Conservation (phyloP, 1,140 invertebrate genomes). For the Protaetia brevitarsis region DNA sequence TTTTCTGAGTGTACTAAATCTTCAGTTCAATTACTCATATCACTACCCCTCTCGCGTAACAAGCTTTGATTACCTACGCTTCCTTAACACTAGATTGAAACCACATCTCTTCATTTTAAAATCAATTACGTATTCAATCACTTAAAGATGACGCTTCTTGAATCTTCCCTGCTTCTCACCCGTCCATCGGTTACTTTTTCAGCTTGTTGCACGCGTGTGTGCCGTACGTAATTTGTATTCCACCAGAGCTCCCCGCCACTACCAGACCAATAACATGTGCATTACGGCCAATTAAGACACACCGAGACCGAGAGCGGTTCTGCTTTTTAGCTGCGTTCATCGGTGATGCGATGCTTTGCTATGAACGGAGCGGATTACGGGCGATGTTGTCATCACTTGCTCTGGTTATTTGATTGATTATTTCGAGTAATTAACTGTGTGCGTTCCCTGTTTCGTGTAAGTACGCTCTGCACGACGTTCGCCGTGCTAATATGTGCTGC, state of each 20-base stretch:
- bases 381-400: slow-evolving; percentile 23
- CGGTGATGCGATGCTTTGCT: background rate
- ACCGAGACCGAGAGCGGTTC: slow-evolving; percentile 6
- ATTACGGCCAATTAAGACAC: slow-evolving; percentile 21
- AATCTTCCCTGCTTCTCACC: background rate
- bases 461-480: background rate
- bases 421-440: slow-evolving; percentile 11
- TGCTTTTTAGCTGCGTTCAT: background rate
- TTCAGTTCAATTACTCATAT: too few species aligned
- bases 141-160: background rate
- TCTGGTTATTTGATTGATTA: slow-evolving; percentile 22
- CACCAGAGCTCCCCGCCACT: background rate
- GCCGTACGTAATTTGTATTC: background rate
- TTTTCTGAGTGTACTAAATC: too few species aligned
- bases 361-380: slow-evolving; percentile 19
- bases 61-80: background rate
- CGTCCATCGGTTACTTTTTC: background rate
- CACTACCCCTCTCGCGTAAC: background rate
- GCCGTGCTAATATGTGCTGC: background rate
- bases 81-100: background rate
- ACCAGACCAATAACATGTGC: slow-evolving; percentile 20
- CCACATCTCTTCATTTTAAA: background rate
- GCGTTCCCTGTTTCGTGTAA: background rate
- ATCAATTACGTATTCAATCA: slow-evolving; percentile 3
- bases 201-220: background rate